These are phyloP conservation scores for Eledona agricola DNA, from an alignment of 2,888 invertebrate genomes.

Conservation along the genomic window DNA sequence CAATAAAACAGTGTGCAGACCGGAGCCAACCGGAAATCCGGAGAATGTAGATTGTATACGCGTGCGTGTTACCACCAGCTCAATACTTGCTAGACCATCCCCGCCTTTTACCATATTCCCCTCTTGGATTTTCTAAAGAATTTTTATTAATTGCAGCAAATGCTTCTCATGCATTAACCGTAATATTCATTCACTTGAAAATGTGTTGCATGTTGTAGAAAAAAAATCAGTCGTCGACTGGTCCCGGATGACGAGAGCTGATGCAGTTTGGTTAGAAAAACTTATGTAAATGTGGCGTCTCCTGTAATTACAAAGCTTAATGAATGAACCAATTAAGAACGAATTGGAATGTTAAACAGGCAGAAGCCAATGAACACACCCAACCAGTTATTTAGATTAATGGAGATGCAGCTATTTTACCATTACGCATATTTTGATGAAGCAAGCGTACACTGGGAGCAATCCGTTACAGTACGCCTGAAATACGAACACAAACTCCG, in stretches of 20 bases:
- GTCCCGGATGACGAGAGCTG: conserved; percentile 7
- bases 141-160: conserved; percentile 28
- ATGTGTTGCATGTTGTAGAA: conserved; percentile 11
- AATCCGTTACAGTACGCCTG: no score
- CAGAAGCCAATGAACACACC: conserved; percentile 15
- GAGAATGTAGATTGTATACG: conserved; percentile 38
- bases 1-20: conserved; percentile 39
- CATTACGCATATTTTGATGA: no score
- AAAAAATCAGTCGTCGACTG: conserved; percentile 15
- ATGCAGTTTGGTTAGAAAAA: conserved; percentile 5
- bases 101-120: conserved; percentile 24
- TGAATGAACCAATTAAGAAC: conserved; percentile 9
- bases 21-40: conserved; percentile 45
- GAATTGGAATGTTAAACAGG: conserved; percentile 20
- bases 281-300: neutral
- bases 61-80: conserved; percentile 40
- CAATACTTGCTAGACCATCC: conserved; percentile 40
- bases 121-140: conserved; percentile 19
- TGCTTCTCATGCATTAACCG: conserved; percentile 34
- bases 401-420: conserved; percentile 12
- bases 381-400: conserved; percentile 15
- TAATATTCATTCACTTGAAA: conserved; percentile 31
- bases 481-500: no score
- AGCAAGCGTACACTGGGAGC: no score
- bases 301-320: conserved; percentile 1